A percentile compares a stretch with the other conserved stretches of the same genome.
phyloP scores from a whole-genome alignment of 1,140 invertebrate genomes.

The Zaprionus gabonicus region DNA sequence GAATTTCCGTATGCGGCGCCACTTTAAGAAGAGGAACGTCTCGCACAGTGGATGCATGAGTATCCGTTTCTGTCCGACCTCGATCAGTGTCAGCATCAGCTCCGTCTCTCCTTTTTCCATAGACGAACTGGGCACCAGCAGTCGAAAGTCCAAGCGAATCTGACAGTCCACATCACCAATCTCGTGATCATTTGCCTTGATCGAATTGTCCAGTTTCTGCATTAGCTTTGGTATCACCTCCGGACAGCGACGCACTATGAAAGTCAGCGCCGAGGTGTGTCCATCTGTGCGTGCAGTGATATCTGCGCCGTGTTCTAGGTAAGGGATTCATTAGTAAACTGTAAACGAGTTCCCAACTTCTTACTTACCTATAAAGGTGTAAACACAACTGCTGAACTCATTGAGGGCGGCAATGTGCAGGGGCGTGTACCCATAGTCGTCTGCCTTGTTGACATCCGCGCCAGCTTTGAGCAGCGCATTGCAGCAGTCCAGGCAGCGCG shows the following conservation, averaged over 20 bases:
- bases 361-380: conserved; percentile 88
- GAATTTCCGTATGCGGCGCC: conserved; percentile 92
- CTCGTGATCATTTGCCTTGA: conserved; percentile 92
- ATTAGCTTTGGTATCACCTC: conserved; percentile 90
- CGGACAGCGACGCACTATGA: conserved; percentile 92
- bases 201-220: conserved; percentile 90
- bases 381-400: conserved; percentile 91
- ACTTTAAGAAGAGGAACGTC: conserved; percentile 92
- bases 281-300: conserved; percentile 92
- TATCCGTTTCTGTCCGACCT: conserved; percentile 90
- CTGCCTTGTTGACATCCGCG: conserved; percentile 91
- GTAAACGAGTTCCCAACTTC: background rate
- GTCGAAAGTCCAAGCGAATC: conserved; percentile 90
- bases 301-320: conserved; percentile 90
- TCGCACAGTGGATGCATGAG: conserved; percentile 92
- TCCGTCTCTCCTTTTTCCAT: conserved; percentile 89
- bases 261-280: conserved; percentile 90
- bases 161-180: conserved; percentile 93
- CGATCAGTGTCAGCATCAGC: conserved; percentile 90
- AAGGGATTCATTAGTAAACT: background rate
- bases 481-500: conserved; percentile 89
- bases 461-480: conserved; percentile 88
- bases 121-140: conserved; percentile 87
- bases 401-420: conserved; percentile 94
- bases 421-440: conserved; percentile 91